Evolutionary conservation across 2,888 invertebrate genomes (phyloP).

Genomic region (Abscondita cerata): DNA sequence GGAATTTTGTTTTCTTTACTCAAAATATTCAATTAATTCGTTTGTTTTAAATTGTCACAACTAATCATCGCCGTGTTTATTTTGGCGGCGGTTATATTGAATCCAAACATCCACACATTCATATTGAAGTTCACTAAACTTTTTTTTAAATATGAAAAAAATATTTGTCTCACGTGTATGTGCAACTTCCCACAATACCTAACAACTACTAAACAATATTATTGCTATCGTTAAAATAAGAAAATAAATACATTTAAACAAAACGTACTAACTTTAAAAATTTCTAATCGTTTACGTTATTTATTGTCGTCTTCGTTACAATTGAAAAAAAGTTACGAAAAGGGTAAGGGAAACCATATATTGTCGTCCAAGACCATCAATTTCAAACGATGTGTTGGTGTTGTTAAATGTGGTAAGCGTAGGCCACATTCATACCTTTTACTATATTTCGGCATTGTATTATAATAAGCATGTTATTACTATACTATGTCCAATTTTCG

Average conservation of each 20-base stretch:
- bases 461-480: constrained; percentile 36
- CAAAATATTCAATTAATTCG: too few relatives aligned
- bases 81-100: too few relatives aligned
- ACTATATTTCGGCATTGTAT: constrained; percentile 38
- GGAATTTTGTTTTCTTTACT: too few relatives aligned
- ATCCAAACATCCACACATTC: too few relatives aligned
- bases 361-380: constrained; percentile 20
- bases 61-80: too few relatives aligned
- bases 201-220: constrained; percentile 23
- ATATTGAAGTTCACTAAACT: too few relatives aligned
- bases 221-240: constrained; percentile 21
- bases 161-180: too few relatives aligned
- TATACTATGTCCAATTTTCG: constrained; percentile 21
- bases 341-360: constrained; percentile 26
- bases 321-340: constrained; percentile 16
- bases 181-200: constrained; percentile 7
- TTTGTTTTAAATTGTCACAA: too few relatives aligned
- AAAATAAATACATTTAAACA: constrained; percentile 17
- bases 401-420: constrained; percentile 25
- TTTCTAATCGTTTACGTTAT: constrained; percentile 2
- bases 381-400: constrained; percentile 30
- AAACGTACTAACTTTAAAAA: constrained; percentile 8
- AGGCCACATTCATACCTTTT: constrained; percentile 33
- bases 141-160: too few relatives aligned
- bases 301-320: constrained; percentile 10